phyloP scores from a whole-genome alignment of 2,888 invertebrate genomes.

The Ennomos fuscantarius region DNA sequence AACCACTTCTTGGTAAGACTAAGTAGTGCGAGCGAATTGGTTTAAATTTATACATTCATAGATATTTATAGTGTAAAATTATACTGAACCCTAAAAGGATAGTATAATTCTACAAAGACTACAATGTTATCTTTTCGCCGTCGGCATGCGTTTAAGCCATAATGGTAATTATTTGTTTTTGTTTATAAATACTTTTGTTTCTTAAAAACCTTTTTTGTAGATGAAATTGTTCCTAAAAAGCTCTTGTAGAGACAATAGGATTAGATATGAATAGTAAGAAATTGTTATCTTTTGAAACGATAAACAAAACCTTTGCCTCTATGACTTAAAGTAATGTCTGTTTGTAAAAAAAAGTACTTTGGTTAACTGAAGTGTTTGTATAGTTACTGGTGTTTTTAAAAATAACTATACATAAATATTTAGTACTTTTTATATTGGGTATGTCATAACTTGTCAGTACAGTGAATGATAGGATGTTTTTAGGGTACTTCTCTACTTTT shows the following conservation, averaged over 20 bases:
- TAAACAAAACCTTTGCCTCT: too few species aligned
- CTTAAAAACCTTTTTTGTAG: background rate
- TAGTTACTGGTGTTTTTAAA: too few species aligned
- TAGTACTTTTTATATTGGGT: too few species aligned
- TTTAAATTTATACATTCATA: background rate
- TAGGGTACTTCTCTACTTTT: too few species aligned
- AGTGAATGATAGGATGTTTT: too few species aligned
- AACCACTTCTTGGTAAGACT: too few species aligned
- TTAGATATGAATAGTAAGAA: constrained; percentile 7
- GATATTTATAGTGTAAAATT: background rate
- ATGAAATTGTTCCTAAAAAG: background rate
- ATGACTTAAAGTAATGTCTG: too few species aligned
- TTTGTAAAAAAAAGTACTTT: too few species aligned
- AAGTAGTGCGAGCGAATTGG: too few species aligned
- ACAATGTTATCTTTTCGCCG: constrained; percentile 79
- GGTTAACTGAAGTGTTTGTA: too few species aligned
- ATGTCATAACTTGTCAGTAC: too few species aligned
- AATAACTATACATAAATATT: too few species aligned
- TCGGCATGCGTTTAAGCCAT: constrained; percentile 67
- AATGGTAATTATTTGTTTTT: constrained; percentile 53
- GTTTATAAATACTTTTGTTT: constrained; percentile 54
- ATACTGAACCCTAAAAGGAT: constrained; percentile 22
- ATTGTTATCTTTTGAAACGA: background rate
- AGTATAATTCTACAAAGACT: constrained; percentile 42
- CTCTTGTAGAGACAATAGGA: constrained; percentile 17